Percentiles rank a stretch among this genome's conserved stretches.
These are phyloP conservation scores for Anser cygnoides DNA, from an alignment of 2,113 vertebrate species.

Conservation along the genomic window DNA sequence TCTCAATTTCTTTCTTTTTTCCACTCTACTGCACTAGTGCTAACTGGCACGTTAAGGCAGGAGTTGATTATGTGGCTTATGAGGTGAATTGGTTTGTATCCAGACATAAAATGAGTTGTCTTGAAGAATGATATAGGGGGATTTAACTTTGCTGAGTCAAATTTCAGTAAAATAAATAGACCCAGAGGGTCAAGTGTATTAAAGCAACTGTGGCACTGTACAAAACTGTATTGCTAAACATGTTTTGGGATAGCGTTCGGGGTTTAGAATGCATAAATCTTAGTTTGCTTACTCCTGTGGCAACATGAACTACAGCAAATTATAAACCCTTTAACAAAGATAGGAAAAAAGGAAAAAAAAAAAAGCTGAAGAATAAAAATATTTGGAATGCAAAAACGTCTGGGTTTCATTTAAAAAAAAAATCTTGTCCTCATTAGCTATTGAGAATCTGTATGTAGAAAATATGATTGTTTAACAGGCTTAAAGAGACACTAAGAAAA, in stretches of 20 bases:
- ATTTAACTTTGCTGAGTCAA: slow-evolving; percentile 44
- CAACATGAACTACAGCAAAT: not conserved
- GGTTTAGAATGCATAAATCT: not conserved
- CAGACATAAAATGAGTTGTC: slow-evolving; percentile 22
- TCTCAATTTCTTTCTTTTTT: not conserved
- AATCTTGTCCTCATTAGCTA: not conserved
- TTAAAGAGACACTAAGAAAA: not conserved
- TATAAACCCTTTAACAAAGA: not conserved
- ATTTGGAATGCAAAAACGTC: not conserved
- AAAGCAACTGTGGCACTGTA: not conserved
- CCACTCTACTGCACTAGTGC: not conserved
- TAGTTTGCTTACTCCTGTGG: not conserved
- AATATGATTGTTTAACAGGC: not conserved
- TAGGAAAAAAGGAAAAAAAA: not conserved
- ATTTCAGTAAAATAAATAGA: slow-evolving; percentile 31
- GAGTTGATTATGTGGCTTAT: not conserved
- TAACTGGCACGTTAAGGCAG: not conserved
- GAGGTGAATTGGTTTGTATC: not conserved
- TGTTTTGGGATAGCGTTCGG: not conserved
- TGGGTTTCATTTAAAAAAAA: not conserved
- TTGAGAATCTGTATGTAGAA: not conserved
- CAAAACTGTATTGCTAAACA: not conserved
- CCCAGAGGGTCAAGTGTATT: not conserved
- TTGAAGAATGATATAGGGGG: not conserved
- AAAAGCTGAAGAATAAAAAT: not conserved